phyloP scores from a whole-genome alignment of 2,113 vertebrate species.

The Chinchilla lanigera region DNA sequence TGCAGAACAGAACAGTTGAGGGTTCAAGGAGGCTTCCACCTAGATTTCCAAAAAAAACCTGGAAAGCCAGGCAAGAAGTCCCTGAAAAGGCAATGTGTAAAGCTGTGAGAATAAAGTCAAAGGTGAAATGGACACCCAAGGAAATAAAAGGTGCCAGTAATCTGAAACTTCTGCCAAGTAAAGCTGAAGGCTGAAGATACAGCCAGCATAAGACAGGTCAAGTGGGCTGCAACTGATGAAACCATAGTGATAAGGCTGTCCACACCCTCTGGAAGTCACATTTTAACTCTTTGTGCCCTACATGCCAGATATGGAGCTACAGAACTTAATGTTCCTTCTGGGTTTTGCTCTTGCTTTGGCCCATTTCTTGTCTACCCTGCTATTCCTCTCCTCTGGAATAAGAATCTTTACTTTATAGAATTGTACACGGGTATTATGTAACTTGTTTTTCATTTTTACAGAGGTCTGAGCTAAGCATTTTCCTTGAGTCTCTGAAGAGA shows the following conservation, averaged over 20 bases:
- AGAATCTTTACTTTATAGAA: not conserved
- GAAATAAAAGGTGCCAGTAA: not conserved
- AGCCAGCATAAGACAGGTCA: not conserved
- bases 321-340: not conserved
- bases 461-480: not conserved
- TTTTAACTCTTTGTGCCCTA: not conserved
- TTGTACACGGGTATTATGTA: not conserved
- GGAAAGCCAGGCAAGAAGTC: not conserved
- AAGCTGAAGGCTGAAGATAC: not conserved
- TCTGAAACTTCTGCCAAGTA: not conserved
- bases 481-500: not conserved
- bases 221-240: not conserved
- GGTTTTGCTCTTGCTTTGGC: not conserved
- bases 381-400: not conserved
- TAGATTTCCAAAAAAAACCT: not conserved
- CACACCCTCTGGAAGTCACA: not conserved
- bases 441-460: not conserved
- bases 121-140: not conserved
- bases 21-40: not conserved
- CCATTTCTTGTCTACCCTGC: not conserved
- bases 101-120: not conserved
- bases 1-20: not conserved
- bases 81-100: not conserved
- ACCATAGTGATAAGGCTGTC: not conserved
- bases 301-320: not conserved